Evolutionary conservation across 1,140 invertebrate genomes (phyloP).

Genomic region (Cotesia glomerata): DNA sequence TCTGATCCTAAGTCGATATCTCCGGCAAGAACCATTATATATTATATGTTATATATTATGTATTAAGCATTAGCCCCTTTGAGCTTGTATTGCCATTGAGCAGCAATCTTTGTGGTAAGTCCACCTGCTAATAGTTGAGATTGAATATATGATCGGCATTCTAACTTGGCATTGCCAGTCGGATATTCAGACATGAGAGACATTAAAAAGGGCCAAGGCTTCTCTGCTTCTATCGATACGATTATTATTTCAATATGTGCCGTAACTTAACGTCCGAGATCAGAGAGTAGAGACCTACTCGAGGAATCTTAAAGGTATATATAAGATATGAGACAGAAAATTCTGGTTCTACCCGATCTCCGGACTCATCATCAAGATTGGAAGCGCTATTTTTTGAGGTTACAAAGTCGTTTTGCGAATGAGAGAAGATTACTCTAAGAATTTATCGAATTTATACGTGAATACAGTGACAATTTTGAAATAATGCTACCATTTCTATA

Average conservation of each 20-base stretch:
- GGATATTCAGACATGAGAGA: neutral
- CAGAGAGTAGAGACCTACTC: too few relatives aligned
- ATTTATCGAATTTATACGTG: neutral
- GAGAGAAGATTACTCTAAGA: neutral
- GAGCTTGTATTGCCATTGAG: neutral
- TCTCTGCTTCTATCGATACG: too few relatives aligned
- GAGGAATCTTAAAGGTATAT: too few relatives aligned
- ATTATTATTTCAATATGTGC: too few relatives aligned
- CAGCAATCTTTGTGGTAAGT: slow-evolving; percentile 34
- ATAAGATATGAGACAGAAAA: too few relatives aligned
- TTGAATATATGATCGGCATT: slow-evolving; percentile 9
- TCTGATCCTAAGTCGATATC: slow-evolving; percentile 35
- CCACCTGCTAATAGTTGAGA: slow-evolving; percentile 36
- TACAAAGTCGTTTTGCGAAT: neutral
- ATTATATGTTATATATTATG: too few relatives aligned
- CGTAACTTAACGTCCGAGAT: too few relatives aligned
- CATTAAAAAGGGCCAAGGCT: neutral
- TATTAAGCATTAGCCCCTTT: slow-evolving; percentile 27
- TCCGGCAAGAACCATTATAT: neutral
- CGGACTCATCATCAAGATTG: slow-evolving; percentile 2
- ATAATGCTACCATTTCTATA: too few relatives aligned
- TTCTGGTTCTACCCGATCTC: neutral
- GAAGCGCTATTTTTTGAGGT: neutral
- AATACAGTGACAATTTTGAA: too few relatives aligned
- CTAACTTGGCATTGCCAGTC: neutral